Evolutionary conservation across 2,888 invertebrate genomes (phyloP).

Genomic region (Oasisia sp.): DNA sequence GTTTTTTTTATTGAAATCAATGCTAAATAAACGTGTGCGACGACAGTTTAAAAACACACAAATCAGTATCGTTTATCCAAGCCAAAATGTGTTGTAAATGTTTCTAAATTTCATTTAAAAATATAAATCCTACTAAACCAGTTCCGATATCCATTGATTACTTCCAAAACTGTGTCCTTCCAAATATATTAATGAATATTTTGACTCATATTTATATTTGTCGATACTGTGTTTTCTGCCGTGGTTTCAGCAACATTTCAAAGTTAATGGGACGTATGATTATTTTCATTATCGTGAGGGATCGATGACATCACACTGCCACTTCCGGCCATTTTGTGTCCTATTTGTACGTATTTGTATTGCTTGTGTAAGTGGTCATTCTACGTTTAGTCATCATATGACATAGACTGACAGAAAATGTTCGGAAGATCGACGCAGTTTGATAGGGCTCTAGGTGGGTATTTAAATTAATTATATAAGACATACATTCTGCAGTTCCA

Average conservation of each 20-base stretch:
- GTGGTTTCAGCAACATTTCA: not conserved
- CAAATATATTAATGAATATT: not conserved
- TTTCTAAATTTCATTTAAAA: not conserved
- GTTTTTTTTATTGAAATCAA: not conserved
- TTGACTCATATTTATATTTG: not conserved
- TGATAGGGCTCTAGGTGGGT: conserved; percentile 25
- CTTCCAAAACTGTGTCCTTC: not conserved
- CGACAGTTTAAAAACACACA: not conserved
- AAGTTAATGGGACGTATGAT: not conserved
- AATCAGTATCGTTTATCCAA: not conserved
- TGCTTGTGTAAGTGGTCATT: not conserved
- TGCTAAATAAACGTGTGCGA: not conserved
- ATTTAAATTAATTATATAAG: not conserved
- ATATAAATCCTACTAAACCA: not conserved
- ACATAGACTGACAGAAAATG: conserved; percentile 19
- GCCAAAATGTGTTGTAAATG: not conserved
- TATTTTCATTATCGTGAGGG: not conserved
- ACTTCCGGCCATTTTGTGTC: conserved; percentile 13
- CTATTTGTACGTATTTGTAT: conserved; percentile 3
- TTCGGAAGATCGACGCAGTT: conserved; percentile 20
- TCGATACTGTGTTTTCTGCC: not conserved
- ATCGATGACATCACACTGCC: conserved; percentile 13
- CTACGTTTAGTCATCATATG: not conserved
- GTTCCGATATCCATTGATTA: not conserved
- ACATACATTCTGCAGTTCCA: not conserved